Evolutionary conservation across 2,113 vertebrate genomes (phyloP).

Genomic region (Leucopsar rothschildi): DNA sequence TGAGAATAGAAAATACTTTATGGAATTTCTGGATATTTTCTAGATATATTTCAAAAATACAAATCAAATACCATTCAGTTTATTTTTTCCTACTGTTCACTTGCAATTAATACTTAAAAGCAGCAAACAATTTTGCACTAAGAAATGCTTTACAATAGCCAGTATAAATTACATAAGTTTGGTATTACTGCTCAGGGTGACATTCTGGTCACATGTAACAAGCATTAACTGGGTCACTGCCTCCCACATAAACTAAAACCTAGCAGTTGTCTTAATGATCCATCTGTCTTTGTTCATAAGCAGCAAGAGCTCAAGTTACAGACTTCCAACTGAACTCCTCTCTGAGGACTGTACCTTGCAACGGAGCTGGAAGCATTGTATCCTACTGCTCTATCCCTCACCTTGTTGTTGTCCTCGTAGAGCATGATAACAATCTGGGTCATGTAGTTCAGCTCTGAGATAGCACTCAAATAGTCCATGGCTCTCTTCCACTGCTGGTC

Average conservation of each 20-base stretch:
- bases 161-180: not conserved
- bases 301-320: not conserved
- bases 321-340: not conserved
- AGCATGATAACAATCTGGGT: slow-evolving; percentile 99
- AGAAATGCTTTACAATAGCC: not conserved
- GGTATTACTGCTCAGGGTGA: not conserved
- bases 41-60: not conserved
- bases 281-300: not conserved
- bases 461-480: slow-evolving; percentile 96
- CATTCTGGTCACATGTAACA: not conserved
- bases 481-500: slow-evolving; percentile 97
- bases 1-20: not conserved
- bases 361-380: not conserved
- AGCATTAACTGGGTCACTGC: not conserved
- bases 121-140: not conserved
- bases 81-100: not conserved
- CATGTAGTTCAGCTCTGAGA: slow-evolving; percentile 99
- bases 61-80: not conserved
- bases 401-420: slow-evolving; percentile 98
- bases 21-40: not conserved
- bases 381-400: slow-evolving; percentile 60
- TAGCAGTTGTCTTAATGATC: not conserved
- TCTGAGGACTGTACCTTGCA: not conserved
- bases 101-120: not conserved
- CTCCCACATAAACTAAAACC: not conserved